Conservation (phyloP, 2,888 invertebrate genomes). For the Dermolepida albohirtum region DNA sequence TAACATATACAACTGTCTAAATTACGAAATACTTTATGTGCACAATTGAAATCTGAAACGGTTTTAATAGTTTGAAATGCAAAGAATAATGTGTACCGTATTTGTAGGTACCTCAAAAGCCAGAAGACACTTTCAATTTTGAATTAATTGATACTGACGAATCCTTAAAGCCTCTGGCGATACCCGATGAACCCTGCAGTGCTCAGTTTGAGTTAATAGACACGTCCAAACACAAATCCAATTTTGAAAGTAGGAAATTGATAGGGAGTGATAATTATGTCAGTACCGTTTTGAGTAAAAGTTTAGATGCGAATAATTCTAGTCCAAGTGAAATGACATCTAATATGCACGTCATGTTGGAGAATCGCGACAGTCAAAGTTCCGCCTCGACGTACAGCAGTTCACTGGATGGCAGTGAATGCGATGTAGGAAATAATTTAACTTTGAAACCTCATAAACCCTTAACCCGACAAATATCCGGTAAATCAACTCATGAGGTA, state of each 20-base stretch:
- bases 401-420: conserved; percentile 44
- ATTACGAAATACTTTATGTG: too few relatives aligned
- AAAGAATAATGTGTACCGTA: not conserved
- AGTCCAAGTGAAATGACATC: conserved; percentile 53
- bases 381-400: conserved; percentile 59
- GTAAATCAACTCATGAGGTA: conserved; percentile 46
- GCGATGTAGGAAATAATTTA: conserved; percentile 43
- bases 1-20: too few relatives aligned
- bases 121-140: conserved; percentile 85
- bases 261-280: conserved; percentile 82
- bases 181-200: conserved; percentile 56
- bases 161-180: conserved; percentile 31
- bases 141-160: conserved; percentile 89
- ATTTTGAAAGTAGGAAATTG: conserved; percentile 69
- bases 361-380: conserved; percentile 61
- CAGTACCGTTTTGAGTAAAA: conserved; percentile 72
- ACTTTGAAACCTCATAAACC: conserved; percentile 76
- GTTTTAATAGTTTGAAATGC: not conserved
- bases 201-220: conserved; percentile 68
- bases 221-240: conserved; percentile 62
- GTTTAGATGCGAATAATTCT: conserved; percentile 56
- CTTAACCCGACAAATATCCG: conserved; percentile 74
- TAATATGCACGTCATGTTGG: conserved; percentile 58
- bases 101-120: conserved; percentile 66
- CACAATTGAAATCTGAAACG: too few relatives aligned